phyloP scores from a whole-genome alignment of 2,888 invertebrate species.

The Melitaea athalia region DNA sequence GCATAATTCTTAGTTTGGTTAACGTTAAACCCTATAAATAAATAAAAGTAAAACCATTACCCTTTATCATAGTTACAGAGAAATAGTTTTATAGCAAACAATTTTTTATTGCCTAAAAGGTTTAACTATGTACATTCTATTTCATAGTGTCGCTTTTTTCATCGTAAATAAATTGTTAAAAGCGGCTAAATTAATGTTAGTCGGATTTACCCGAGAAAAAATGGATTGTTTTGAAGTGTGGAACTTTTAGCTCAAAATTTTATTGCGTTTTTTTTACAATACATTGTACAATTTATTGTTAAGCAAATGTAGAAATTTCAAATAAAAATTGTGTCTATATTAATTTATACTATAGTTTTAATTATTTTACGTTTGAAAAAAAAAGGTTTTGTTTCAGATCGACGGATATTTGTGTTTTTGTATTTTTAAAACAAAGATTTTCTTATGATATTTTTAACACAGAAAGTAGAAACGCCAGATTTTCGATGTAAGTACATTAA shows the following conservation, averaged over 20 bases:
- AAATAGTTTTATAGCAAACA: background rate
- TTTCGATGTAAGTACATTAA: too few species aligned
- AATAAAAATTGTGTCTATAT: too few species aligned
- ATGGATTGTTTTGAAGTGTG: conserved; percentile 19
- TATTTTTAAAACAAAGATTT: background rate
- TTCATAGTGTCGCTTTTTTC: conserved; percentile 15
- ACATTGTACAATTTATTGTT: background rate
- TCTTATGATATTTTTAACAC: background rate
- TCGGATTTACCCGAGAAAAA: conserved; percentile 18
- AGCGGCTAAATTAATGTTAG: conserved; percentile 19
- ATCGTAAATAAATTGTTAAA: conserved; percentile 16
- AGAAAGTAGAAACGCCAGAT: too few species aligned
- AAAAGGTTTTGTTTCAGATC: too few species aligned
- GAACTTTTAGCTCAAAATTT: conserved; percentile 15
- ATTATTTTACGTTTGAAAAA: too few species aligned
- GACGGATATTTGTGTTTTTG: too few species aligned
- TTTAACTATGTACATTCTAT: conserved; percentile 17
- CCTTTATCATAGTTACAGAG: background rate
- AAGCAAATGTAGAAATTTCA: background rate
- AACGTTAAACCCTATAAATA: background rate
- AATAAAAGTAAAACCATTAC: background rate
- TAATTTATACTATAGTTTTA: too few species aligned
- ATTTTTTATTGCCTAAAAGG: conserved; percentile 9
- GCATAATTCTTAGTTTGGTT: background rate
- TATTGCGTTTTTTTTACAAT: background rate